Conservation (phyloP, 2,888 invertebrate genomes). For the Hyposoter didymator region DNA sequence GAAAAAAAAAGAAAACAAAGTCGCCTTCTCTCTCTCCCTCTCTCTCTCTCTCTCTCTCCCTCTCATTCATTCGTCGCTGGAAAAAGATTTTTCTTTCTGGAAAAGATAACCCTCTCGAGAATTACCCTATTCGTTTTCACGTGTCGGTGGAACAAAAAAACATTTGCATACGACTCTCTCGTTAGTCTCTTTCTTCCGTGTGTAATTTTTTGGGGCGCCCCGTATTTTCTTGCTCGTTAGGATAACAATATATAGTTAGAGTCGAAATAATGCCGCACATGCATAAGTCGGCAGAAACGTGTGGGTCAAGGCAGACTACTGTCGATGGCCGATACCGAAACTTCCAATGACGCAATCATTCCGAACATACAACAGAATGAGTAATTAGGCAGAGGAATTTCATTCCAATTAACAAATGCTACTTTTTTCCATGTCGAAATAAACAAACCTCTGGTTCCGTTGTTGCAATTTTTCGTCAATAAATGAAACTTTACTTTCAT, state of each 20-base stretch:
- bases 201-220: slow-evolving; percentile 15
- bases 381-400: not conserved
- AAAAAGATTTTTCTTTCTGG: slow-evolving; percentile 27
- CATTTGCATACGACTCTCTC: slow-evolving; percentile 55
- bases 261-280: slow-evolving; percentile 1
- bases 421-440: not conserved
- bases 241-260: slow-evolving; percentile 26
- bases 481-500: no score
- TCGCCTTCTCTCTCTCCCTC: slow-evolving; percentile 18
- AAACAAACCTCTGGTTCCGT: not conserved
- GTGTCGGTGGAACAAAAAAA: slow-evolving; percentile 25
- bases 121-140: slow-evolving; percentile 54
- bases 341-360: not conserved
- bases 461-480: not conserved
- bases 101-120: slow-evolving; percentile 39
- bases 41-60: slow-evolving; percentile 17
- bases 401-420: not conserved
- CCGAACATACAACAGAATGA: not conserved
- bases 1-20: slow-evolving; percentile 43
- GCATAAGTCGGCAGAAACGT: not conserved
- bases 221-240: slow-evolving; percentile 47
- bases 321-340: not conserved
- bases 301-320: not conserved
- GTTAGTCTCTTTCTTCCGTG: not conserved
- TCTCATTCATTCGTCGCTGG: slow-evolving; percentile 26